Evolutionary conservation across 2,113 vertebrate species (phyloP).

Genomic region (Percina caprodes): DNA sequence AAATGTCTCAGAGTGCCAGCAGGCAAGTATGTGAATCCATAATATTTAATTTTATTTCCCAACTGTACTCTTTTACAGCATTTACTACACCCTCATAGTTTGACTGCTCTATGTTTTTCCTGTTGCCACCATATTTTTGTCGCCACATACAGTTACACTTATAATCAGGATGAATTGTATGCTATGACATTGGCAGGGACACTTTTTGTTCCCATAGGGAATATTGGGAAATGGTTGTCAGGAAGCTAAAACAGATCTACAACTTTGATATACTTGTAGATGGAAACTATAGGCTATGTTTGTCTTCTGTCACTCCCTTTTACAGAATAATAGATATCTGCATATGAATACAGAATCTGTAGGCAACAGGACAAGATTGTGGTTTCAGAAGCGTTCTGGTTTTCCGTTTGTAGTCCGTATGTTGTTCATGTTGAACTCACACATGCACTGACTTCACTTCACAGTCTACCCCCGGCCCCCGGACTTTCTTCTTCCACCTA

Average conservation of each 20-base stretch:
- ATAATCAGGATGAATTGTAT: constrained; percentile 41
- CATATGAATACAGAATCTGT: too few relatives aligned
- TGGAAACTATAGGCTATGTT: neutral
- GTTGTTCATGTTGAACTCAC: too few relatives aligned
- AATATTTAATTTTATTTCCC: neutral
- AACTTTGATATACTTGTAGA: neutral
- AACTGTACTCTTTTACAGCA: neutral
- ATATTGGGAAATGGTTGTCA: neutral
- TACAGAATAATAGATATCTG: too few relatives aligned
- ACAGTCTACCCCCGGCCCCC: too few relatives aligned
- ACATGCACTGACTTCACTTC: too few relatives aligned
- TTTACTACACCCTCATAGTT: constrained; percentile 3
- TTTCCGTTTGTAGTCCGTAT: too few relatives aligned
- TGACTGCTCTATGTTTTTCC: constrained; percentile 17
- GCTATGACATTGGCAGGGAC: neutral
- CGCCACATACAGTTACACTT: constrained; percentile 8
- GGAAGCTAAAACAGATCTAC: neutral
- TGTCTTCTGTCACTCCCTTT: too few relatives aligned
- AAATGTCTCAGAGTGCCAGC: constrained; percentile 7
- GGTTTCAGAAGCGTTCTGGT: too few relatives aligned
- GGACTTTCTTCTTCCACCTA: too few relatives aligned
- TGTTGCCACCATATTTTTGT: constrained; percentile 29
- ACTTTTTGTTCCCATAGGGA: neutral
- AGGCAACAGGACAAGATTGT: too few relatives aligned
- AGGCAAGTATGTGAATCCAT: constrained; percentile 9